Evolutionary conservation across 2,888 invertebrate species (phyloP), one percentile per base, ranked within the genome.

Genomic region (Drosophila mulleri): DNA sequence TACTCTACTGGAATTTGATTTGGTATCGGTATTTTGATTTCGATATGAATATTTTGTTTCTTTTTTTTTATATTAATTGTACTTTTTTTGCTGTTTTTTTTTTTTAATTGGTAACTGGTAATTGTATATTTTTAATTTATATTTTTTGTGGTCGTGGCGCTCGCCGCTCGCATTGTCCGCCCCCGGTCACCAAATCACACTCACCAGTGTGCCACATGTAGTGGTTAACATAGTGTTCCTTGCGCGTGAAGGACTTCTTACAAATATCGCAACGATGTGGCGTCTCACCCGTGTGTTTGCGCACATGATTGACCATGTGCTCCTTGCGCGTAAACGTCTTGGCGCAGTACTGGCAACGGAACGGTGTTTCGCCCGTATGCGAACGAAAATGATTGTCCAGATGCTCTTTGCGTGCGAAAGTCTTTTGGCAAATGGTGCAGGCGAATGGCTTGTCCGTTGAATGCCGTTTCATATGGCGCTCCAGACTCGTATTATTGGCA

Each of bases 201-300:
- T 88, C 90, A 94, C 95, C 95, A 85, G 95, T 95, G 90, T 94
- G 94, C 94, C 94, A 94, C 83, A 96, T 95, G 90, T 96, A 96
- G 90, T 97, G 97, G 93, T 97, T 97, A 93, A 97, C 96, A 82
- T 97, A 94, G 92, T 97, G 97, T 91, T 97, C 97, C 92, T 97
- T 97, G 72, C 97, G 94, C 41, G 97, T 96, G 93, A 97, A 97
- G 41, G 96, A 96, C 93, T 97, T 97, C 78, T 96, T 96, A 93
- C 97, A 97, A 88, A 96, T 96, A 53, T 96, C 95, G 94, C 97
- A 97, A 80, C 96, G 96, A 92, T 96, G 97, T 18, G 97, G 97
- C 91, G 97, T 97, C 93, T 97, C 97, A 75, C 96, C 96, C 12
- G 96, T 95, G 91, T 97, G 95, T 78, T 97, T 94, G 91, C 97